These are phyloP conservation scores for Anorthoa munda DNA, from an alignment of 2,888 invertebrate species.

Conservation along the genomic window DNA sequence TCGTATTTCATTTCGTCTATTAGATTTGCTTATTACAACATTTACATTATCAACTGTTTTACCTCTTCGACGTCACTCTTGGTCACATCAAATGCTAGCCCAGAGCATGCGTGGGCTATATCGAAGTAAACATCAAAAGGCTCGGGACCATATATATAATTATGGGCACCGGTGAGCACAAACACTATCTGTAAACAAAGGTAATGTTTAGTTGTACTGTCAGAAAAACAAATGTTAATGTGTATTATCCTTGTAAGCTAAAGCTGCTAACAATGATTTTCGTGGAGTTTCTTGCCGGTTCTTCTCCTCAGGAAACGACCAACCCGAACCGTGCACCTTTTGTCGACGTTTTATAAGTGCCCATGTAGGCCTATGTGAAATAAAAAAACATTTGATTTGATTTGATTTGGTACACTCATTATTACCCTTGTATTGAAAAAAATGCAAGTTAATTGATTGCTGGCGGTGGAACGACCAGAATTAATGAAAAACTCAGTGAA, in stretches of 20 bases:
- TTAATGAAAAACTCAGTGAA: not conserved
- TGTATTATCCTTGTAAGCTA: too few relatives aligned
- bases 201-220: not conserved
- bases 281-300: too few relatives aligned
- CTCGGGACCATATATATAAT: accelerated
- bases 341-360: too few relatives aligned
- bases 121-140: constrained; percentile 54
- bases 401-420: too few relatives aligned
- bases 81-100: constrained; percentile 38
- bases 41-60: constrained; percentile 10
- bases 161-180: constrained; percentile 55
- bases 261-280: too few relatives aligned
- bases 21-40: not conserved
- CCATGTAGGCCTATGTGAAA: too few relatives aligned
- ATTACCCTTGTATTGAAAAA: too few relatives aligned
- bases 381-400: too few relatives aligned
- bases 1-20: accelerated
- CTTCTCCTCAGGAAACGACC: too few relatives aligned
- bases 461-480: not conserved
- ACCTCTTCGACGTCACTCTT: constrained; percentile 39
- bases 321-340: too few relatives aligned
- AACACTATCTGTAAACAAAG: constrained; percentile 55
- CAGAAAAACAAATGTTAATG: not conserved
- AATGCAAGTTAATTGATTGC: not conserved
- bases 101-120: constrained; percentile 60